phyloP scores from a whole-genome alignment of 2,113 vertebrate species.

The Pelecanoides urinatrix region DNA sequence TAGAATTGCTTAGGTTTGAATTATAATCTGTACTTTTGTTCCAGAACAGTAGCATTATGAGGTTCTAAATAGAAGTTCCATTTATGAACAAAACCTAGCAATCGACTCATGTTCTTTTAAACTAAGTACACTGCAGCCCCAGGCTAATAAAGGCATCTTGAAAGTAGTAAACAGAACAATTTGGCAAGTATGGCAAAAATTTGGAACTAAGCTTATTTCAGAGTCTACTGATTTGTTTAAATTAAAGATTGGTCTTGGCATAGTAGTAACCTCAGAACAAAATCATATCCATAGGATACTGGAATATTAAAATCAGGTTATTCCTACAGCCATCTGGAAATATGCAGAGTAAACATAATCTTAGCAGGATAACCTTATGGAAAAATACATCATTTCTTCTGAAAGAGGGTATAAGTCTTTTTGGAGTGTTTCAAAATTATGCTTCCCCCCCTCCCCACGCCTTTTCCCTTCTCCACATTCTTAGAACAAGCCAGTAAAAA shows the following conservation, averaged over 20 bases:
- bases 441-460: fast-evolving
- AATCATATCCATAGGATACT: background rate
- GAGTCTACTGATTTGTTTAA: background rate
- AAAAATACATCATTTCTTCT: background rate
- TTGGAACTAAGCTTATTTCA: background rate
- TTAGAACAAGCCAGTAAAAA: fast-evolving
- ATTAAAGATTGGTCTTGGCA: background rate
- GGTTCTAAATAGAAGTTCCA: background rate
- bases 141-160: background rate
- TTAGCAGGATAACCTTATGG: background rate
- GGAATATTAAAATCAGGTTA: background rate
- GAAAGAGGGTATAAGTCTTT: background rate
- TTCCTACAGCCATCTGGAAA: background rate
- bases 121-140: background rate
- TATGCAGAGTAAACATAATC: background rate
- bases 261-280: background rate
- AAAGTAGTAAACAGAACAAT: background rate
- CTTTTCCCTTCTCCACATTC: background rate
- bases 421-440: background rate
- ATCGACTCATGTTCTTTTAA: background rate
- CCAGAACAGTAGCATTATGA: background rate
- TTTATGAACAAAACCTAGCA: background rate
- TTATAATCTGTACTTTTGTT: background rate
- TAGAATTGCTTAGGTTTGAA: background rate
- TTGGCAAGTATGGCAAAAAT: background rate